These are phyloP conservation scores for Vanessa cardui DNA, from an alignment of 2,888 invertebrate species.

Conservation along the genomic window DNA sequence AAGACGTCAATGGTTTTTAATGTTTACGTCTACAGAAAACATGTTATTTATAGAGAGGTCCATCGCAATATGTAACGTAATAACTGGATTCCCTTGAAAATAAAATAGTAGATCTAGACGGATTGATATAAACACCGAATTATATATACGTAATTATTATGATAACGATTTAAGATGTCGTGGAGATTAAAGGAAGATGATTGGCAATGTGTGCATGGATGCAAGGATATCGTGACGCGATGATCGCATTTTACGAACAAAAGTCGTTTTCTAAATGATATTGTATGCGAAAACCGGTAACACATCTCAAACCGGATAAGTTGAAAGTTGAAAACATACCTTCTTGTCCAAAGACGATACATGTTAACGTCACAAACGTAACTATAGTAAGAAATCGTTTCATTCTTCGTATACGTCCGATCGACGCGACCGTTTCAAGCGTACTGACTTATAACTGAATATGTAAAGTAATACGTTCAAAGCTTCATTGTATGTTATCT, in stretches of 20 bases:
- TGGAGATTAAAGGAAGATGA: no score
- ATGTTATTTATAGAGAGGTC: no score
- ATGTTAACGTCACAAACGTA: conserved; percentile 8
- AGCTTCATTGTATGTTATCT: neutral
- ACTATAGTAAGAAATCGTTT: conserved; percentile 11
- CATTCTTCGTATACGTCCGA: conserved; percentile 20
- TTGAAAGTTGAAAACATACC: conserved; percentile 17
- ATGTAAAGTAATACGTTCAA: neutral
- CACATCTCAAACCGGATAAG: neutral
- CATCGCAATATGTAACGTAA: no score
- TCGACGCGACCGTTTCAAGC: neutral
- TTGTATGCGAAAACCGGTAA: no score
- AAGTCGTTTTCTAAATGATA: no score
- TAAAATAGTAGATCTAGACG: neutral
- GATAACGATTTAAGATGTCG: no score
- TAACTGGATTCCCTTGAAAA: no score
- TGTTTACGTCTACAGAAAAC: no score
- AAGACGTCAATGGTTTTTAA: neutral
- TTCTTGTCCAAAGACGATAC: conserved; percentile 22
- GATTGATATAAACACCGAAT: neutral
- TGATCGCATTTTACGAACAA: no score
- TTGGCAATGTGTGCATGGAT: no score
- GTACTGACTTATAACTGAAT: conserved; percentile 14
- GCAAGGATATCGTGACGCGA: no score
- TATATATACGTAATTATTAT: no score